phyloP scores from a whole-genome alignment of 2,888 invertebrate genomes.

The Cephonodes hylas region DNA sequence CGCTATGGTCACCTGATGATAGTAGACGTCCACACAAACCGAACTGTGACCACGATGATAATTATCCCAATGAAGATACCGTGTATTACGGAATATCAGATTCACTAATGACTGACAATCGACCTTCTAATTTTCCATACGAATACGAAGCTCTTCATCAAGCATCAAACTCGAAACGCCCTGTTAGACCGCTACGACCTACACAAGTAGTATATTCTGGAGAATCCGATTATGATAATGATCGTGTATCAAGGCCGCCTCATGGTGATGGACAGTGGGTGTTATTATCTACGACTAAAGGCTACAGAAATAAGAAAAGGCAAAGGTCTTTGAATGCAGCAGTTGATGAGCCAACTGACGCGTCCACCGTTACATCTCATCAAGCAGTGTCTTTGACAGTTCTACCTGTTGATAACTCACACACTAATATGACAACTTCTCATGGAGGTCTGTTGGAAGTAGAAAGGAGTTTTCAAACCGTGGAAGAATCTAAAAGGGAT shows the following conservation, averaged over 20 bases:
- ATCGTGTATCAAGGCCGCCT: conserved; percentile 82
- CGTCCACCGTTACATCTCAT: conserved; percentile 67
- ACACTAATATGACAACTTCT: conserved; percentile 83
- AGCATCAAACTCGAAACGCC: conserved; percentile 51
- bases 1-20: conserved; percentile 68
- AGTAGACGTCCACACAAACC: conserved; percentile 66
- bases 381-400: conserved; percentile 85
- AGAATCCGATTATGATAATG: conserved; percentile 57
- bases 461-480: conserved; percentile 85
- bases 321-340: conserved; percentile 61
- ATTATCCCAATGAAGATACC: conserved; percentile 52
- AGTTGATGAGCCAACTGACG: conserved; percentile 47
- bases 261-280: conserved; percentile 89
- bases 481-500: conserved; percentile 81
- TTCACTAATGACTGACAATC: conserved; percentile 71
- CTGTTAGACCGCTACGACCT: conserved; percentile 65
- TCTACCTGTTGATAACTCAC: conserved; percentile 85
- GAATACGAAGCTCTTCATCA: conserved; percentile 72
- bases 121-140: conserved; percentile 73
- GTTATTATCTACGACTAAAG: conserved; percentile 88
- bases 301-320: conserved; percentile 82
- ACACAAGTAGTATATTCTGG: conserved; percentile 78
- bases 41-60: conserved; percentile 65
- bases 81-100: conserved; percentile 69
- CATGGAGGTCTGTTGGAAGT: conserved; percentile 89